Conservation (phyloP, 2,113 vertebrate genomes). For the Colaptes auratus region DNA sequence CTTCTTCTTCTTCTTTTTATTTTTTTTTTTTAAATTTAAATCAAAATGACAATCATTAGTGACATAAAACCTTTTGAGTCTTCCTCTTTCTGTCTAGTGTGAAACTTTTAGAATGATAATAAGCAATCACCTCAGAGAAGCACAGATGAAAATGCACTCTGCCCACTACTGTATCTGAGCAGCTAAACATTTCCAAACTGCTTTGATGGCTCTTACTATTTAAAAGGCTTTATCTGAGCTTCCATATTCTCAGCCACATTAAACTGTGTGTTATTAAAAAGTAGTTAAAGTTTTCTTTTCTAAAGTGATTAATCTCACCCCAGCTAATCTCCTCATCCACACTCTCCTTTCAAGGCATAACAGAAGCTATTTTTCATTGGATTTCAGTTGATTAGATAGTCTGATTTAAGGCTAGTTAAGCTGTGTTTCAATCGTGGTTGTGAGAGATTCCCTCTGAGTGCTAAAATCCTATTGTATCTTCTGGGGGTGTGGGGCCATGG, state of each 20-base stretch:
- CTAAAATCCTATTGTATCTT: constrained; percentile 58
- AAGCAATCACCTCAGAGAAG: constrained; percentile 12
- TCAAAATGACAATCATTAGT: constrained; percentile 53
- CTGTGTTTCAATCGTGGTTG: constrained; percentile 60
- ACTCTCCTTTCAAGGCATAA: constrained; percentile 70
- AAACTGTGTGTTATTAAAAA: constrained; percentile 71
- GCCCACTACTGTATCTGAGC: constrained; percentile 16
- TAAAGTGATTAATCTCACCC: constrained; percentile 76
- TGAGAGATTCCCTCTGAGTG: constrained; percentile 39
- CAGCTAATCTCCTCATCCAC: constrained; percentile 74
- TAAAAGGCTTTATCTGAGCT: constrained; percentile 27
- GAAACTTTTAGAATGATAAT: neutral
- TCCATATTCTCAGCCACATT: constrained; percentile 54
- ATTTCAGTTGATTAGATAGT: constrained; percentile 71
- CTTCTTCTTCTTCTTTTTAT: neutral
- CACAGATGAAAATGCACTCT: constrained; percentile 27
- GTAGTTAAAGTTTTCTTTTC: constrained; percentile 78
- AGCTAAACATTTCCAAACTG: constrained; percentile 32
- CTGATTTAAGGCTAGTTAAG: constrained; percentile 67
- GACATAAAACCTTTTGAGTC: neutral
- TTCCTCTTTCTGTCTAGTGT: neutral
- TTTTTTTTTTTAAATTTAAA: neutral
- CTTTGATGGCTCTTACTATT: neutral
- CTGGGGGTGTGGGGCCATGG: neutral
- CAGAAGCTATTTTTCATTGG: constrained; percentile 68